Evolutionary conservation across 2,113 vertebrate genomes (phyloP), one percentile per base, ranked within the genome.

Genomic region (Hepsetus odoe): DNA sequence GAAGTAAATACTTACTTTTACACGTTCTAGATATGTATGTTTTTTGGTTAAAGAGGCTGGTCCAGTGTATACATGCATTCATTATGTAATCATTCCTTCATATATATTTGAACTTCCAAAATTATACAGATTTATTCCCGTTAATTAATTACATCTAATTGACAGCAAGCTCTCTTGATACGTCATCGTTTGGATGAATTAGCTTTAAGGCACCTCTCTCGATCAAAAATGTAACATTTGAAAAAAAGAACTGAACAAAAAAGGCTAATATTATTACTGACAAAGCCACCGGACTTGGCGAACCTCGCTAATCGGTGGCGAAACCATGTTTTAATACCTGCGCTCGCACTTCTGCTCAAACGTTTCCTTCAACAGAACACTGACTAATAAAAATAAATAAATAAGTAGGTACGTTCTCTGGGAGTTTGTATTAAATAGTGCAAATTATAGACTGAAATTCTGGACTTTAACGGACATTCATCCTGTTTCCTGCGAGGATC

Each of bases 371-470:
- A n/a, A 46, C 20, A 58, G 9, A n/a, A 3, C 2, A 5, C 13
- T 64, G 38, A 22, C 0, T 38, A 18, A 8, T 1, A 42, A 24
- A 13, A 26, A 4, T 30, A 5, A 62, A 72, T 72, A 74, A 46
- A 74, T 62, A 46, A 8, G 28, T n/a, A 62, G n/a, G 30, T 64
- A 38, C 42, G 13, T 51, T 74, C 58, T 1, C 51, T 64, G 24
- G 44, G 44, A 24, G n/a, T 18, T 9, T 0, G 33, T 28, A 55
- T 44, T 22, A 66, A 76, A 76, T 76, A 76, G 74, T 76, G 61
- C 74, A 76, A 66, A 66, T 28, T 10, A 14, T 38, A 20, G 38
- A 33, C 4, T 33, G 26, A 3, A 0, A 14, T 62, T 35, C 13
- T 13, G 9, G 40, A 5, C 32, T 58, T 56, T 30, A 12, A 24